Conservation (phyloP, 2,113 vertebrate species). For the Rostratula benghalensis region DNA sequence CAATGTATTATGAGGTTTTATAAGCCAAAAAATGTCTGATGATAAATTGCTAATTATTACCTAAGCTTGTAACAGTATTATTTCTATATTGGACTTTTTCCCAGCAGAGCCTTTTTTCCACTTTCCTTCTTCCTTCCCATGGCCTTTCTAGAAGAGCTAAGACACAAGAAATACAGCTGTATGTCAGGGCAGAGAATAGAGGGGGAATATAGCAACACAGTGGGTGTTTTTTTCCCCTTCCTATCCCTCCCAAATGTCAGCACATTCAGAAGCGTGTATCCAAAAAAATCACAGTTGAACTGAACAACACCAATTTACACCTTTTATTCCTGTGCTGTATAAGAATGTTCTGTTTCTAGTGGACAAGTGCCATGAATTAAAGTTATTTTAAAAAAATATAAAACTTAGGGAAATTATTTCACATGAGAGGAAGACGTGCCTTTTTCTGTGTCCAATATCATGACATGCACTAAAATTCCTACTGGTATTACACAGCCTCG, state of each 20-base stretch:
- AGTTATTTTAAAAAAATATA: background rate
- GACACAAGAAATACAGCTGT: background rate
- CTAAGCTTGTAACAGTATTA: background rate
- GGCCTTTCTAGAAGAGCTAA: background rate
- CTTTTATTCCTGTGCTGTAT: background rate
- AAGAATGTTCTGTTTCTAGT: background rate
- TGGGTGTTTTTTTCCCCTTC: background rate
- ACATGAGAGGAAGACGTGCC: background rate
- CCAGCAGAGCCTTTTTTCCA: background rate
- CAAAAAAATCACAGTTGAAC: background rate
- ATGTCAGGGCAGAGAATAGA: background rate
- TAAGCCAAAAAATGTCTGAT: background rate
- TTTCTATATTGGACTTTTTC: background rate
- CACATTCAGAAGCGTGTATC: background rate
- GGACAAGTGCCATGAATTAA: background rate
- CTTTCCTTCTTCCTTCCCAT: background rate
- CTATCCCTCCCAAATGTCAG: background rate
- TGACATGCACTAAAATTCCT: background rate
- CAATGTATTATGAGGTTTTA: background rate
- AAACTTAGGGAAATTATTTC: background rate
- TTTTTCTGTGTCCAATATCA: background rate
- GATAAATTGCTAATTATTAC: background rate
- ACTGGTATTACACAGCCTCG: background rate
- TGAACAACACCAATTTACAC: background rate
- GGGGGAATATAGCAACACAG: background rate